phyloP scores from a whole-genome alignment of 2,113 vertebrate genomes.

The Phylloscopus trochilus region DNA sequence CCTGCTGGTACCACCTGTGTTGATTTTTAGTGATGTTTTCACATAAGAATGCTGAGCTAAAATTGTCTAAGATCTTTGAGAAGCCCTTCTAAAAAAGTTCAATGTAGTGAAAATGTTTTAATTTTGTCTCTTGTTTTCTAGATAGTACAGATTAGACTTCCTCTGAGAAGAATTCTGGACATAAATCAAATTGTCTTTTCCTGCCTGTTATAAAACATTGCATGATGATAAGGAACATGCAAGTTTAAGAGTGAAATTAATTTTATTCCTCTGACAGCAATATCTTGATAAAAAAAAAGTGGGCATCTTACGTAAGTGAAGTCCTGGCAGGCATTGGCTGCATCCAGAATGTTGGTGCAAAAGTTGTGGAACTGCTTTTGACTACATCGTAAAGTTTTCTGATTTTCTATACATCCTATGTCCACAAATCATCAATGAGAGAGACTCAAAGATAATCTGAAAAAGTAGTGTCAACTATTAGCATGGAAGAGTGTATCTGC shows the following conservation, averaged over 20 bases:
- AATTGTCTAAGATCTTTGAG: neutral
- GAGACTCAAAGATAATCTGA: neutral
- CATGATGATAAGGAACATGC: neutral
- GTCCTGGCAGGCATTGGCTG: neutral
- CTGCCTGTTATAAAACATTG: neutral
- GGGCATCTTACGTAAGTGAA: neutral
- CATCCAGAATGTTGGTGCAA: neutral
- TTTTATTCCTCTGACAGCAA: neutral
- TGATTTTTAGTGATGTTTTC: neutral
- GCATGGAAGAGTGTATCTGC: neutral
- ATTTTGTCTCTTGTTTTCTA: neutral
- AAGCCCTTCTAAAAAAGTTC: neutral
- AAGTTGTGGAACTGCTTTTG: neutral
- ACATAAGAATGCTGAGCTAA: neutral
- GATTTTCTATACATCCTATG: neutral
- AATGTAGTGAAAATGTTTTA: neutral
- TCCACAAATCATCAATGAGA: neutral
- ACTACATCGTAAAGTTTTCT: neutral
- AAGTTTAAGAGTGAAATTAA: neutral
- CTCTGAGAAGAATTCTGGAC: neutral
- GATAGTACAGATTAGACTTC: neutral
- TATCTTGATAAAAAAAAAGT: neutral
- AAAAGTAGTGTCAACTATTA: neutral
- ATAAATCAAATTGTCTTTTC: neutral
- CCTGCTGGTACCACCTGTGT: neutral